These are phyloP conservation scores for Sitodiplosis mosellana DNA, from an alignment of 1,140 invertebrate genomes.

Conservation along the genomic window DNA sequence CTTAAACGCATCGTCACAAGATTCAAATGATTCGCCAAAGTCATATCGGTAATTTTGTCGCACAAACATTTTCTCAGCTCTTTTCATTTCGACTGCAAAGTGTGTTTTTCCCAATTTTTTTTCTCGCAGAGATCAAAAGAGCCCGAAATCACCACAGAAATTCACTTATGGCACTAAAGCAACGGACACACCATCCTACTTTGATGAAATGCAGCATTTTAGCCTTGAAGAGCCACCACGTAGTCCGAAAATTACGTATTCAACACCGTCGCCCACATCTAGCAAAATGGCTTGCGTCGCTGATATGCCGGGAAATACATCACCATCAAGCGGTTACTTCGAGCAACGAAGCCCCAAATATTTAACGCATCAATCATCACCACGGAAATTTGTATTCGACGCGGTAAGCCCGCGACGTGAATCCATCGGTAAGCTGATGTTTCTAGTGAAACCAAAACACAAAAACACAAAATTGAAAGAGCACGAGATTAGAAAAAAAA, in stretches of 20 bases:
- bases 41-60: too few species aligned
- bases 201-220: too few species aligned
- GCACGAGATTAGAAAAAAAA: too few species aligned
- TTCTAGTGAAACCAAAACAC: too few species aligned
- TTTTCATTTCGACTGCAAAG: too few species aligned
- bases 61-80: too few species aligned
- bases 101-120: too few species aligned
- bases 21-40: not conserved
- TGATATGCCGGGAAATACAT: not conserved
- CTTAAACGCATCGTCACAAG: not conserved
- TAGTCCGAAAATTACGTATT: constrained; percentile 20
- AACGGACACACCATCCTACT: constrained; percentile 4
- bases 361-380: constrained; percentile 4
- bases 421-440: not conserved
- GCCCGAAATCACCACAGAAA: constrained; percentile 12
- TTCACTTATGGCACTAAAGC: not conserved
- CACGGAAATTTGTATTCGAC: constrained; percentile 23
- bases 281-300: not conserved
- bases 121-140: constrained; percentile 15
- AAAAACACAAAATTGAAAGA: too few species aligned
- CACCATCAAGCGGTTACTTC: not conserved
- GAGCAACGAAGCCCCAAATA: constrained; percentile 14
- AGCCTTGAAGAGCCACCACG: constrained; percentile 10
- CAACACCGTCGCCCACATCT: not conserved
- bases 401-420: constrained; percentile 16